Evolutionary conservation across 2,888 invertebrate genomes (phyloP).

Genomic region (Campoplex nolae): DNA sequence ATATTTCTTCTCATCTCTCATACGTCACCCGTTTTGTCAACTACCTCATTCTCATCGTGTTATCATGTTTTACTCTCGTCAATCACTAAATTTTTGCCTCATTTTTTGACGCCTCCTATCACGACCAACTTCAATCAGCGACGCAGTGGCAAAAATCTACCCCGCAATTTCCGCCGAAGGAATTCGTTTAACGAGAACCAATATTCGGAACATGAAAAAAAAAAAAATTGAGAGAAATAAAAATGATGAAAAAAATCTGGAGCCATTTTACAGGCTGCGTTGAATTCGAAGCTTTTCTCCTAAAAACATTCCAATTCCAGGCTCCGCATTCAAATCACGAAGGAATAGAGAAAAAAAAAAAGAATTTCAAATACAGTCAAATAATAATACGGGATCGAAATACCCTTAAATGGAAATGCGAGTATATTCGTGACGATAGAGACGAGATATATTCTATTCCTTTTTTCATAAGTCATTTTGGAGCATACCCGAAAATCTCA

Average conservation of each 20-base stretch:
- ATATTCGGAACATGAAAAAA: not conserved
- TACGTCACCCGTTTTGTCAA: conserved; percentile 36
- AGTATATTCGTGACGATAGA: too few species aligned
- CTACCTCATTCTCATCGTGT: conserved; percentile 21
- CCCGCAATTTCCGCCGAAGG: not conserved
- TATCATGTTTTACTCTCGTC: conserved; percentile 41
- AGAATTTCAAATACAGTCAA: not conserved
- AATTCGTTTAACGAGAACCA: not conserved
- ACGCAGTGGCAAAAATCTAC: not conserved
- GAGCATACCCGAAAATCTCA: not conserved
- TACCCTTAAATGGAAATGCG: not conserved
- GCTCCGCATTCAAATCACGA: not conserved
- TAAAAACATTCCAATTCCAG: too few species aligned
- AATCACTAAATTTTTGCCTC: conserved; percentile 45
- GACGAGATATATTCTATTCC: not conserved
- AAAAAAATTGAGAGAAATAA: not conserved
- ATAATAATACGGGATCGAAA: too few species aligned
- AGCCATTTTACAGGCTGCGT: too few species aligned
- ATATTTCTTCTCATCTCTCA: conserved; percentile 24
- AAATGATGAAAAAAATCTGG: not conserved
- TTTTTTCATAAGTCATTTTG: not conserved
- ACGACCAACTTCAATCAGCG: not conserved
- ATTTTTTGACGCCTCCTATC: not conserved
- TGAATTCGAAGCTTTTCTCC: too few species aligned
- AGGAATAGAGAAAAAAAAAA: not conserved